Evolutionary conservation across 2,888 invertebrate species (phyloP).

Genomic region (Ischnura elegans): DNA sequence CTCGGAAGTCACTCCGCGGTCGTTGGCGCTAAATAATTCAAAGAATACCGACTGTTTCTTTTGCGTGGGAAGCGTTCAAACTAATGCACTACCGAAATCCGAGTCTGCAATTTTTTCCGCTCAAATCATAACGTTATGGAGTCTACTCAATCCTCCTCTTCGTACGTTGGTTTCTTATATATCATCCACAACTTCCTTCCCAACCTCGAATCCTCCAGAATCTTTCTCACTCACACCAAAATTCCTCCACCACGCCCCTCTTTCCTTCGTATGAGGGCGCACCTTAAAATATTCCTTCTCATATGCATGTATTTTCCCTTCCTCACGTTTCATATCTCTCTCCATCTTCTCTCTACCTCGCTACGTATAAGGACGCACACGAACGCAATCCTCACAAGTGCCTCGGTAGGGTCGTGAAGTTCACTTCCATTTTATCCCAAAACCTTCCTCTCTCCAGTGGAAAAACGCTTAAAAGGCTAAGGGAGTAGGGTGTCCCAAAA

Average conservation of each 20-base stretch:
- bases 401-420: conserved; percentile 45
- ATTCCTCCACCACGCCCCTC: neutral
- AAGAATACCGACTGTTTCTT: neutral
- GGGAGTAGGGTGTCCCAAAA: too few species aligned
- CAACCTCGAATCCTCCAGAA: neutral
- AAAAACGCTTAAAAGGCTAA: too few species aligned
- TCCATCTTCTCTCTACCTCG: neutral
- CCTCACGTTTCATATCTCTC: neutral
- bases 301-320: neutral
- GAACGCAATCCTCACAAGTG: conserved; percentile 50
- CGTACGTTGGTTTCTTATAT: neutral
- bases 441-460: neutral
- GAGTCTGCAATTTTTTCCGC: neutral
- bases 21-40: neutral
- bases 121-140: neutral
- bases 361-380: conserved; percentile 5
- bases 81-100: neutral
- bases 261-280: neutral
- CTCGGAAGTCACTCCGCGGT: conserved; percentile 12
- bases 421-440: neutral
- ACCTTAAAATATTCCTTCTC: conserved; percentile 46
- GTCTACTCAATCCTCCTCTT: neutral
- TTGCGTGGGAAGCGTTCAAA: neutral
- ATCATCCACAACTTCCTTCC: neutral
- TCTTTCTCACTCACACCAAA: neutral